These are phyloP conservation scores for Xerus inauris DNA, from an alignment of 2,113 vertebrate species.

Conservation along the genomic window DNA sequence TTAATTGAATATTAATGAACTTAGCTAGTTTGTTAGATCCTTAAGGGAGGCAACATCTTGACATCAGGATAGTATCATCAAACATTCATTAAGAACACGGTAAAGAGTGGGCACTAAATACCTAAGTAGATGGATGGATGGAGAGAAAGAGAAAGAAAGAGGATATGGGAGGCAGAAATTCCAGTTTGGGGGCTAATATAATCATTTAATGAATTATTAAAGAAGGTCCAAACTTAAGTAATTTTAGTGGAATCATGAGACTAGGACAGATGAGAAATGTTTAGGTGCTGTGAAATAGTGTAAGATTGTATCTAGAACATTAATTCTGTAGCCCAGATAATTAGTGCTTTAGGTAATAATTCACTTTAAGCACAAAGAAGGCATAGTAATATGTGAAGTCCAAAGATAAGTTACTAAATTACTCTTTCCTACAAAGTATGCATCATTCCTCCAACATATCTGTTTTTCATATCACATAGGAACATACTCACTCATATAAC, in stretches of 20 bases:
- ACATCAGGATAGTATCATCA: not conserved
- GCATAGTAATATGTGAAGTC: not conserved
- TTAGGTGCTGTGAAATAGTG: not conserved
- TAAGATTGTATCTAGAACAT: not conserved
- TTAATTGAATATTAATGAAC: not conserved
- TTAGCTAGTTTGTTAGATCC: not conserved
- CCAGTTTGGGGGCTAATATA: not conserved
- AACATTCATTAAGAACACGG: not conserved
- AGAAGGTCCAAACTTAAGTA: not conserved
- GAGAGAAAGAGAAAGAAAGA: not conserved
- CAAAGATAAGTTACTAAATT: not conserved
- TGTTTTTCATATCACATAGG: not conserved
- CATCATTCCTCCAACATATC: not conserved
- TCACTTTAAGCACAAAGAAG: not conserved
- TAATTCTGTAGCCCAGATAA: not conserved
- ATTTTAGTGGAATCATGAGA: not conserved
- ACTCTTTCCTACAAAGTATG: not conserved
- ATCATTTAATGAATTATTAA: not conserved
- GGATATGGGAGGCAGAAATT: not conserved
- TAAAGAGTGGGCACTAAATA: not conserved
- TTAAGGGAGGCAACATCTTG: not conserved
- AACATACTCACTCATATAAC: not conserved
- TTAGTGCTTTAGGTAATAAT: not conserved
- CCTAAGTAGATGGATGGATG: not conserved
- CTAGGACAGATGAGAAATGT: not conserved